Evolutionary conservation across 1,140 invertebrate genomes (phyloP).

Genomic region (Chironomus striatipennis): DNA sequence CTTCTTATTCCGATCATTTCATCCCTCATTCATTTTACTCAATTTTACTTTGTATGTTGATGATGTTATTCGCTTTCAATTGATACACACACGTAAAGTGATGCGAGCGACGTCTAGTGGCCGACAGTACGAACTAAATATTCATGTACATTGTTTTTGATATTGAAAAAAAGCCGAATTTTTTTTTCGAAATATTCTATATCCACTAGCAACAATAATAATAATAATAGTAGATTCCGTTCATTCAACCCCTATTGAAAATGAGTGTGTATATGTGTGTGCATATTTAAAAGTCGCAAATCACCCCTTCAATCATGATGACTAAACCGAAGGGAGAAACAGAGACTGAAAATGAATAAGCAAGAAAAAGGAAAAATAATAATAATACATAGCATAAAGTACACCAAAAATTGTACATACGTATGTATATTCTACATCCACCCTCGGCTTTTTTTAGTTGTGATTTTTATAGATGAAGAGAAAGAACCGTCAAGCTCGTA

Average conservation of each 20-base stretch:
- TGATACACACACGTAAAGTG: not conserved
- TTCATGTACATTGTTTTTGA: not conserved
- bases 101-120: conserved; percentile 9
- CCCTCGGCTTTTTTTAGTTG: conserved; percentile 3
- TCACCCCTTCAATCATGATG: not conserved
- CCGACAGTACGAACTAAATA: conserved; percentile 3
- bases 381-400: too few species aligned
- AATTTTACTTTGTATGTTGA: too few species aligned
- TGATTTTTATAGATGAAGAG: not conserved
- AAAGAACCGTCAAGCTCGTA: not conserved
- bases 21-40: too few species aligned
- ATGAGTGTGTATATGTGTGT: not conserved
- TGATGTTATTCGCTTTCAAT: too few species aligned
- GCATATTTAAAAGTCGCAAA: conserved; percentile 1
- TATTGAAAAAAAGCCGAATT: not conserved
- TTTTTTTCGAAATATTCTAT: not conserved
- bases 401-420: too few species aligned
- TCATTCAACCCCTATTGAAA: not conserved
- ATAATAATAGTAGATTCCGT: not conserved
- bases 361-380: not conserved
- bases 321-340: not conserved
- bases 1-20: too few species aligned
- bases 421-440: not conserved
- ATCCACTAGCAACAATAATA: too few species aligned
- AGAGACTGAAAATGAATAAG: not conserved